phyloP scores from a whole-genome alignment of 2,797 vertebrate genomes.

The Chelmon rostratus region DNA sequence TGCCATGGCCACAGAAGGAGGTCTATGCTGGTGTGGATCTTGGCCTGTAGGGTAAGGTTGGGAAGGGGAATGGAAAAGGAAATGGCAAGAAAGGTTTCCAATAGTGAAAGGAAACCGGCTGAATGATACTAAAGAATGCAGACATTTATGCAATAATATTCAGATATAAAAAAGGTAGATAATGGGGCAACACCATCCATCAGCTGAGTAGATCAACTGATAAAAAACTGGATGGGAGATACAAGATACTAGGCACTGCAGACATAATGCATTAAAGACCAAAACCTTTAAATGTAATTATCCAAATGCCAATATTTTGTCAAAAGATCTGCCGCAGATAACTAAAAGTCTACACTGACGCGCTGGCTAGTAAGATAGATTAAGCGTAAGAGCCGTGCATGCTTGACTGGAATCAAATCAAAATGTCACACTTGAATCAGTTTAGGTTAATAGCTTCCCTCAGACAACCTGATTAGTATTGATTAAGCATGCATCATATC shows the following conservation, averaged over 20 bases:
- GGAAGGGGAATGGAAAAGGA: slow-evolving; percentile 11
- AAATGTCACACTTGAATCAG: slow-evolving; percentile 64
- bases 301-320: neutral
- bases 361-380: slow-evolving; percentile 12
- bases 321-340: neutral
- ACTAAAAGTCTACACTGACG: neutral
- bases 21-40: slow-evolving; percentile 14
- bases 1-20: slow-evolving; percentile 8
- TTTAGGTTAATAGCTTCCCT: slow-evolving; percentile 52
- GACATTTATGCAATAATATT: neutral
- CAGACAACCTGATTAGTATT: slow-evolving; percentile 57
- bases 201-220: neutral
- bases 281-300: neutral
- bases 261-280: neutral
- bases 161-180: neutral
- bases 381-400: slow-evolving; percentile 18
- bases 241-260: neutral
- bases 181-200: neutral
- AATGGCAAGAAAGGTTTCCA: neutral
- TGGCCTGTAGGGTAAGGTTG: slow-evolving; percentile 16
- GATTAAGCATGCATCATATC: slow-evolving; percentile 55
- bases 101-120: slow-evolving; percentile 9
- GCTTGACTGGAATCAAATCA: slow-evolving; percentile 59
- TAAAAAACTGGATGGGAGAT: neutral
- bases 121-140: neutral